Evolutionary conservation across 1,140 invertebrate genomes (phyloP).

Genomic region (Amphibalanus amphitrite): DNA sequence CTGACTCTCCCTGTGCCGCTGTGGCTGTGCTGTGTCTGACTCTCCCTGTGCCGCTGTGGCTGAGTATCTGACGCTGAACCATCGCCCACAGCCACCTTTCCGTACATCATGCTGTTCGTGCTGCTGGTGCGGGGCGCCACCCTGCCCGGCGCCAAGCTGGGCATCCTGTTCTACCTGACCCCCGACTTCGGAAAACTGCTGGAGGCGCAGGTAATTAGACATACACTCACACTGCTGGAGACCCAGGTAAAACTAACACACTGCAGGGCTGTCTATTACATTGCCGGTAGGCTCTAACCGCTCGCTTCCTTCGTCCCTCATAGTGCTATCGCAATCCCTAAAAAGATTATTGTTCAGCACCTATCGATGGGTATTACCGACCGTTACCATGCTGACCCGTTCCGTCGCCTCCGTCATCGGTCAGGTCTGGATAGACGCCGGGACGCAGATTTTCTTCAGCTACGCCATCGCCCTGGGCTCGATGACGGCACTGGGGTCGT

Average conservation of each 20-base stretch:
- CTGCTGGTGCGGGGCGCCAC: constrained; percentile 55
- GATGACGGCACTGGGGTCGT: constrained; percentile 38
- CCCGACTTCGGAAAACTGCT: constrained; percentile 48
- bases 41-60: too few relatives aligned
- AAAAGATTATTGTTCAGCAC: too few relatives aligned
- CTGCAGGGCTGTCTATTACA: too few relatives aligned
- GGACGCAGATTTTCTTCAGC: constrained; percentile 30
- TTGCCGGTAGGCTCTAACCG: too few relatives aligned
- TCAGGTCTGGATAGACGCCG: constrained; percentile 30
- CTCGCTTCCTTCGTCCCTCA: too few relatives aligned
- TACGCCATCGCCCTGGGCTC: constrained; percentile 30
- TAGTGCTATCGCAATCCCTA: too few relatives aligned
- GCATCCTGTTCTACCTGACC: constrained; percentile 54
- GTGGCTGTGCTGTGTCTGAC: too few relatives aligned
- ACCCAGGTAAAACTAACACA: too few relatives aligned
- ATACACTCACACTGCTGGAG: constrained; percentile 5
- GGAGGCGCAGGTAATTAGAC: constrained; percentile 35
- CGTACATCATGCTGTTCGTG: constrained; percentile 59
- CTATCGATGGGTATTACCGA: too few relatives aligned
- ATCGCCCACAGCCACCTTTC: constrained; percentile 49
- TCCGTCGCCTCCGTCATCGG: too few relatives aligned
- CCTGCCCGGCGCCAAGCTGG: constrained; percentile 49
- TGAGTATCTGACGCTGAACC: background rate
- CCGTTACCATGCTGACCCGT: too few relatives aligned
- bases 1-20: too few relatives aligned